Base-by-base conservation (phyloP, 2,888 invertebrate genomes). In the Morpho deidamia region DNA sequence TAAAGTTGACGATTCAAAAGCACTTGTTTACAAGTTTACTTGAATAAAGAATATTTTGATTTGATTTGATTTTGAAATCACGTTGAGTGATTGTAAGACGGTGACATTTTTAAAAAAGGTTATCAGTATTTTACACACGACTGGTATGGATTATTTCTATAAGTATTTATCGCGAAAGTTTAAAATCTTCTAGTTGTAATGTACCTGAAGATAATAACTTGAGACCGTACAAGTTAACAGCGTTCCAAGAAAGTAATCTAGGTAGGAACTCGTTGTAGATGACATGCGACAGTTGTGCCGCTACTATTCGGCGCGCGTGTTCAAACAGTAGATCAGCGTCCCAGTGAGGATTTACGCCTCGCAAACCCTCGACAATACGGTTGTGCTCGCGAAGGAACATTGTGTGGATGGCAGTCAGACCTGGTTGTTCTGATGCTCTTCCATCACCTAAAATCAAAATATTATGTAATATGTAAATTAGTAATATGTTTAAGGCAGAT, bases 251-350 rank as follows among this genome's bases (percentile, higher is more conserved):
- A 9, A 99, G 91, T 44, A 99, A 90, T 51, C 97, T 92, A 0
- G 98, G 99, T 51, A 99, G 82, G 88, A 96, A 97, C 79, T 97
- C 97, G 70, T 96, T 97, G 83, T 94, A 97, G 0, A 95, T 93
- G 40, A 95, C 91, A 68, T 97, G 97, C 55, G 96, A 95, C 64
- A 94, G 91, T 73, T 94, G 91, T 0, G 94, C 96, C n/a, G 93
- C 91, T 42, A 96, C 72, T 63, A 97, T 95, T 47, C 95, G 92
- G 11, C 97, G 90, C 0, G 95, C 90, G 66, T 96, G 93, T 64
- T 96, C 95, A 81, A 94, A 97, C n/a, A 97, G 80, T 49, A 94
- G 93, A 54, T 97, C 96, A 0, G 95, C 93, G 65, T 94, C 93
- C 98, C 97, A 98, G 66, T 97, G 96, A 0, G 96, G 96, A 84